Evolutionary conservation across 2,113 vertebrate genomes (phyloP).

Genomic region (Sinocyclocheilus anophthalmus): DNA sequence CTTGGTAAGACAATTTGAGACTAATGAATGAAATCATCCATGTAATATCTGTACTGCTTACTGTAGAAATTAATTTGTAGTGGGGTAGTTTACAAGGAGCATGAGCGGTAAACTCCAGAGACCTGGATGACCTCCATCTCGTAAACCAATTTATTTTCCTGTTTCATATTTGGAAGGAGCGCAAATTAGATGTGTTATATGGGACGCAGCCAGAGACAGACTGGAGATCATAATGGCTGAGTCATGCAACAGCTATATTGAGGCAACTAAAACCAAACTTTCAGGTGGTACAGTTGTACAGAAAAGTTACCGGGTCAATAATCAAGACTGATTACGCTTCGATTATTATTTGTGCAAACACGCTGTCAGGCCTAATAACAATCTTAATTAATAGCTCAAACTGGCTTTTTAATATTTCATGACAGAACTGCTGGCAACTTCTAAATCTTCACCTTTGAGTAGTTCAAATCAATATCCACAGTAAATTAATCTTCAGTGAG

Average conservation of each 20-base stretch:
- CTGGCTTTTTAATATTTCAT: neutral
- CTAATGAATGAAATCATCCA: slow-evolving; percentile 45
- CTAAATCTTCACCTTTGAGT: neutral
- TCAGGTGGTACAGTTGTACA: neutral
- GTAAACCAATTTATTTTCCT: slow-evolving; percentile 13
- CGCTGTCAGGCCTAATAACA: neutral
- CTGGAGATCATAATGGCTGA: neutral
- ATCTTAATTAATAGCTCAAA: slow-evolving; percentile 26
- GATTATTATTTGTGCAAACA: neutral
- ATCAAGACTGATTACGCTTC: slow-evolving; percentile 4
- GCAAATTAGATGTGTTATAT: neutral
- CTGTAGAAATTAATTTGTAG: slow-evolving; percentile 37
- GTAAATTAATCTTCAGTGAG: neutral
- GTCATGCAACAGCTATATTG: neutral
- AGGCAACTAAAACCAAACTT: neutral
- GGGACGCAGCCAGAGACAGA: neutral
- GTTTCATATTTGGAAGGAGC: slow-evolving; percentile 11
- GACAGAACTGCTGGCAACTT: neutral
- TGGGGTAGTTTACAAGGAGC: slow-evolving; percentile 8
- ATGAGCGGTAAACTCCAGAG: slow-evolving; percentile 20
- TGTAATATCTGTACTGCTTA: slow-evolving; percentile 46
- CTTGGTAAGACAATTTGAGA: slow-evolving; percentile 41
- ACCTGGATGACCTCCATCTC: slow-evolving; percentile 32
- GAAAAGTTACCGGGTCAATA: neutral
- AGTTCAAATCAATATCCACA: slow-evolving; percentile 3